Conservation (phyloP, 2,888 invertebrate genomes). For the Leptarthrus brevirostris region DNA sequence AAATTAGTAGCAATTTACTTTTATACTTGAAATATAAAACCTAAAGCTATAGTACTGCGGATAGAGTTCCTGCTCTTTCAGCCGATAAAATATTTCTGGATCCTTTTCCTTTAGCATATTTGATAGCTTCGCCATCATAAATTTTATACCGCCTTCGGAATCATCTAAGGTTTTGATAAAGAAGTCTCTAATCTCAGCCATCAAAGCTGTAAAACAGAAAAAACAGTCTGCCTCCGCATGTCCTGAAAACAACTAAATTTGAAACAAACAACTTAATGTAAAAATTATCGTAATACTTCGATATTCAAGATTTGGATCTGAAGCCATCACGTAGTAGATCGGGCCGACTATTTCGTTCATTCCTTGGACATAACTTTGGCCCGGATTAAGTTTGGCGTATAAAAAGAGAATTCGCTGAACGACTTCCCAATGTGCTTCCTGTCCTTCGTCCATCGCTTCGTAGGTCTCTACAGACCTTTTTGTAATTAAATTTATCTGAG, state of each 20-base stretch:
- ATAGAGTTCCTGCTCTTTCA: slow-evolving; percentile 86
- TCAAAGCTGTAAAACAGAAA: slow-evolving; percentile 97
- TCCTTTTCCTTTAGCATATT: slow-evolving; percentile 82
- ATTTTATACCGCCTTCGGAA: slow-evolving; percentile 89
- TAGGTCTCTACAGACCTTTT: slow-evolving; percentile 85
- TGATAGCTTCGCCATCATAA: slow-evolving; percentile 87
- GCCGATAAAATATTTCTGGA: slow-evolving; percentile 77
- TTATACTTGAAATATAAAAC: slow-evolving; percentile 68
- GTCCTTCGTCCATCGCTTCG: slow-evolving; percentile 86
- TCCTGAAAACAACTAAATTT: slow-evolving; percentile 68
- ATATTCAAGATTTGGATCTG: slow-evolving; percentile 83
- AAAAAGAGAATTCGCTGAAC: slow-evolving; percentile 96
- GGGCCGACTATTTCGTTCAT: slow-evolving; percentile 99
- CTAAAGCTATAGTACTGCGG: slow-evolving; percentile 97
- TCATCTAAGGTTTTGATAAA: slow-evolving; percentile 97
- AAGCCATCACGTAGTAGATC: slow-evolving; percentile 96
- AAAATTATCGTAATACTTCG: slow-evolving; percentile 71
- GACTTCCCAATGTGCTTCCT: slow-evolving; percentile 99
- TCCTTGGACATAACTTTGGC: slow-evolving; percentile 95
- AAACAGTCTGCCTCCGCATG: slow-evolving; percentile 97
- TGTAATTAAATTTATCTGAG: slow-evolving; percentile 76
- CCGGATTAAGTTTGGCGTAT: slow-evolving; percentile 97
- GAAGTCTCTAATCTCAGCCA: slow-evolving; percentile 97
- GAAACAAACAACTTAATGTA: not conserved
- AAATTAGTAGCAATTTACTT: too few species aligned